Conservation (phyloP, 2,888 invertebrate genomes). For the Idaea dimidiata region DNA sequence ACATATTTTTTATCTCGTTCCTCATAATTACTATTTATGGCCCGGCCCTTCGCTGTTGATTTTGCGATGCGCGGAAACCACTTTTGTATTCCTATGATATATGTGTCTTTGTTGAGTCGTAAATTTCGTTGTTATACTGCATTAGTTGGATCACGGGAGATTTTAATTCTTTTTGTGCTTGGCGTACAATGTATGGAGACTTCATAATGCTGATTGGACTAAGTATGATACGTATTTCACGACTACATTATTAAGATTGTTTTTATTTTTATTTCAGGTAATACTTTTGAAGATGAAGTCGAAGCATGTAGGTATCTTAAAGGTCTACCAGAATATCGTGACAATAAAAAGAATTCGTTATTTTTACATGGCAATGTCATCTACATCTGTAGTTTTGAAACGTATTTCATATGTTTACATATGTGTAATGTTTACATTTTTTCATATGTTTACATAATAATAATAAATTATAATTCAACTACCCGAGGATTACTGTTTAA, state of each 20-base stretch:
- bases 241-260: slow-evolving; percentile 6
- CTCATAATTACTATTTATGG: slow-evolving; percentile 57
- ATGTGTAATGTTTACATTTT: too few species aligned
- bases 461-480: too few species aligned
- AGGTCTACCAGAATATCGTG: too few species aligned
- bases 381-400: too few species aligned
- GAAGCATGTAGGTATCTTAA: too few species aligned
- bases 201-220: slow-evolving; percentile 6
- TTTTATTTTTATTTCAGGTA: too few species aligned
- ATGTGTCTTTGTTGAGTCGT: slow-evolving; percentile 19
- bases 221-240: slow-evolving; percentile 5
- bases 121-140: slow-evolving; percentile 21
- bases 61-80: slow-evolving; percentile 21
- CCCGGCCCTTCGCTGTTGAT: slow-evolving; percentile 20
- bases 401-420: too few species aligned
- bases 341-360: too few species aligned
- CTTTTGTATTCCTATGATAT: slow-evolving; percentile 22
- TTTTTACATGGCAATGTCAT: too few species aligned
- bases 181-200: slow-evolving; percentile 2
- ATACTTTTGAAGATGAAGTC: too few species aligned
- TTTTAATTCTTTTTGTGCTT: slow-evolving; percentile 13
- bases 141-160: slow-evolving; percentile 17
- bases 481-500: too few species aligned
- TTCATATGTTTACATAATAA: too few species aligned
- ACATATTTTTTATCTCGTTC: slow-evolving; percentile 26